These are phyloP conservation scores for Spisula solida DNA, from an alignment of 2,888 invertebrate species.

Conservation along the genomic window DNA sequence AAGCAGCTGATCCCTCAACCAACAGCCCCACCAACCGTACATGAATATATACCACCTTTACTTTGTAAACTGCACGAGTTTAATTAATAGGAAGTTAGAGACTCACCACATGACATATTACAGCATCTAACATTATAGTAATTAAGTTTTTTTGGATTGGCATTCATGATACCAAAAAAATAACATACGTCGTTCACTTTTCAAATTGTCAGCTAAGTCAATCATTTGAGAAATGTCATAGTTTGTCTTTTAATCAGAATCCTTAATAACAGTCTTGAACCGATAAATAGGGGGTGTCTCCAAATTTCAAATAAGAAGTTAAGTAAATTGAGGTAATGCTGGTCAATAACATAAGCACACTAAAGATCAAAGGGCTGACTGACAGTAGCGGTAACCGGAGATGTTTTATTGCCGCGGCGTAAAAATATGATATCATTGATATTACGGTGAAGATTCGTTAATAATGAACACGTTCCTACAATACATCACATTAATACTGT, in stretches of 20 bases:
- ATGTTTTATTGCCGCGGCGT: not conserved
- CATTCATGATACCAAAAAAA: not conserved
- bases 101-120: no score
- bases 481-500: not conserved
- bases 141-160: no score
- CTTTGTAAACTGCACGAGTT: no score
- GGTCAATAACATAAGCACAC: conserved; percentile 29
- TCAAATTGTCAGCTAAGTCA: not conserved
- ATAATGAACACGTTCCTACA: conserved; percentile 31
- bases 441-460: not conserved
- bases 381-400: conserved; percentile 35
- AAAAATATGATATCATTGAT: conserved; percentile 55
- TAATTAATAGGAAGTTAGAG: no score
- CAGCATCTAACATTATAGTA: no score
- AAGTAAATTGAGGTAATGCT: conserved; percentile 37
- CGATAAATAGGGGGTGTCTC: not conserved
- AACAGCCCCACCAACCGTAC: no score
- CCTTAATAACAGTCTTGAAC: not conserved
- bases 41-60: no score
- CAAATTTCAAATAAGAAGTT: conserved; percentile 8
- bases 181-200: not conserved
- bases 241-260: conserved; percentile 11
- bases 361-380: conserved; percentile 37
- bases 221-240: not conserved
- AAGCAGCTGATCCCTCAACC: no score